Percentiles rank a stretch among this genome's conserved stretches.
These are phyloP conservation scores for Hypomecis punctinalis DNA, from an alignment of 2,888 invertebrate genomes.

Conservation along the genomic window DNA sequence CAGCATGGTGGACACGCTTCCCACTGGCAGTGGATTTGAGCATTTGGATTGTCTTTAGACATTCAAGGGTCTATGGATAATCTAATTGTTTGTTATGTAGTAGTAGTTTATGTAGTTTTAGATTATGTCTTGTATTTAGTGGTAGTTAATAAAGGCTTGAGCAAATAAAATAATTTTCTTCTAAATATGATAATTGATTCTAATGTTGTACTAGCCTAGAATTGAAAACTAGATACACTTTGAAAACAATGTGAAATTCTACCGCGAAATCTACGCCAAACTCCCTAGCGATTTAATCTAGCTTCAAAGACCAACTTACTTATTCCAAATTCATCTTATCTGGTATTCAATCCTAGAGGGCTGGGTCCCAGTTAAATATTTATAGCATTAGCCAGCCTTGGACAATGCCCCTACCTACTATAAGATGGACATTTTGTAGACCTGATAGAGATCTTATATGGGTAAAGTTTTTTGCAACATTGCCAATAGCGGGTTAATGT, in stretches of 20 bases:
- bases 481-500: constrained; percentile 17
- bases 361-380: constrained; percentile 37
- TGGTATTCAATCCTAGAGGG: constrained; percentile 37
- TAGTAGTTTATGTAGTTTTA: too few species aligned
- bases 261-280: not conserved
- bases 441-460: constrained; percentile 19
- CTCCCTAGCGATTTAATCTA: constrained; percentile 18
- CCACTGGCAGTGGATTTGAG: too few species aligned
- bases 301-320: constrained; percentile 24
- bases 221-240: too few species aligned
- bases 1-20: too few species aligned
- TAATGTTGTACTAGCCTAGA: too few species aligned
- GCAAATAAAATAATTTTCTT: too few species aligned
- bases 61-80: too few species aligned
- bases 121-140: too few species aligned
- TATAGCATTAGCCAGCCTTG: constrained; percentile 34
- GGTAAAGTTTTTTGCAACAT: constrained; percentile 18
- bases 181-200: too few species aligned
- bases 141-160: too few species aligned
- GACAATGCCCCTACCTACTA: constrained; percentile 27
- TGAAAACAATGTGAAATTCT: not conserved
- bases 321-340: constrained; percentile 33
- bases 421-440: constrained; percentile 28
- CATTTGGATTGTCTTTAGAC: too few species aligned
- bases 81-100: too few species aligned